Evolutionary conservation across 64 coral and sea anemone genomes (phyloP).

Genomic region (Orbicella faveolata): DNA sequence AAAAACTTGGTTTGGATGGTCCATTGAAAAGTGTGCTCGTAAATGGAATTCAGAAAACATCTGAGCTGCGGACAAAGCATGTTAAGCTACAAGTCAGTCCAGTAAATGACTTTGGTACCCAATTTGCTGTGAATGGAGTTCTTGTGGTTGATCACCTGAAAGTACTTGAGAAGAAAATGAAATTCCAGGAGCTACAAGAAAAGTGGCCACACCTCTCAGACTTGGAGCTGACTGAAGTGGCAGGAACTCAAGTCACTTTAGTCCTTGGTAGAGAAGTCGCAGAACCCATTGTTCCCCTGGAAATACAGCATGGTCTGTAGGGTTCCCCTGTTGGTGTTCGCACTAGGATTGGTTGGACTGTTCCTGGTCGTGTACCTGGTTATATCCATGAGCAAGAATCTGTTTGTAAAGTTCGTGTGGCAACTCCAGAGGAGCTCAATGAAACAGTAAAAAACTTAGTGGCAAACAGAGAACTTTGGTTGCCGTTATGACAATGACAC

Average conservation of each 20-base stretch:
- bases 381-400: conserved; percentile 9
- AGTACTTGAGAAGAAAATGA: background rate
- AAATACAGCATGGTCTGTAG: background rate
- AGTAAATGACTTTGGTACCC: conserved; percentile 12
- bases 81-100: conserved; percentile 20
- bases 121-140: conserved; percentile 32
- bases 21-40: conserved; percentile 10
- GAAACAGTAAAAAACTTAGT: background rate
- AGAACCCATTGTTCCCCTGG: conserved; percentile 30
- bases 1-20: conserved; percentile 32
- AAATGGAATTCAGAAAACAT: conserved; percentile 40
- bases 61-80: background rate
- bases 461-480: conserved; percentile 35
- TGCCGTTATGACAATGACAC: conserved; percentile 17
- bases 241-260: conserved; percentile 22
- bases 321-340: conserved; percentile 24
- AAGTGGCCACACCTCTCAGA: conserved; percentile 26
- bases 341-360: conserved; percentile 22
- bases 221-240: conserved; percentile 1
- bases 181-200: conserved; percentile 8
- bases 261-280: conserved; percentile 29
- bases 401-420: conserved; percentile 35
- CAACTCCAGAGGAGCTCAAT: background rate
- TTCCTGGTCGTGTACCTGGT: conserved; percentile 28
- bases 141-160: conserved; percentile 25